Conservation (phyloP, 2,888 invertebrate species). For the Falcaria lacertinaria region DNA sequence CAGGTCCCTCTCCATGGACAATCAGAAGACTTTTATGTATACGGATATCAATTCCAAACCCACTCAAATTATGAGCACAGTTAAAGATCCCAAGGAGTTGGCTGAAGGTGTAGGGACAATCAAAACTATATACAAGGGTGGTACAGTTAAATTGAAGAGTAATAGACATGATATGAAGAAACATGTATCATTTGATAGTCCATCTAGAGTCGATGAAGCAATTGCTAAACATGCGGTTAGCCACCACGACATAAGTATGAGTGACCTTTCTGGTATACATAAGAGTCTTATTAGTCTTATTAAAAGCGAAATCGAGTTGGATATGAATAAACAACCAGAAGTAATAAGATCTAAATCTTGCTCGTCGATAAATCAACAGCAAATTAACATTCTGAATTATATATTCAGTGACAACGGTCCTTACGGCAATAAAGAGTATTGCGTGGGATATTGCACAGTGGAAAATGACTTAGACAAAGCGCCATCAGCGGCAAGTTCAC, state of each 20-base stretch:
- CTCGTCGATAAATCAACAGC: constrained; percentile 27
- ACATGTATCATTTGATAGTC: not conserved
- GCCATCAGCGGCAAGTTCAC: constrained; percentile 16
- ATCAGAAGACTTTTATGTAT: constrained; percentile 14
- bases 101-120: constrained; percentile 27
- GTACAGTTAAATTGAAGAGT: constrained; percentile 16
- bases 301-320: constrained; percentile 34
- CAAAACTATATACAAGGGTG: constrained; percentile 34
- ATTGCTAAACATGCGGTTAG: not conserved
- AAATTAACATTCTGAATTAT: constrained; percentile 43
- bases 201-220: not conserved
- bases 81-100: constrained; percentile 9
- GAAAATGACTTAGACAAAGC: constrained; percentile 31
- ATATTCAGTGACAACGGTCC: constrained; percentile 43
- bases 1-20: constrained; percentile 16
- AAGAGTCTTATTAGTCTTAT: constrained; percentile 18
- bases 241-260: not conserved
- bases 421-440: constrained; percentile 46
- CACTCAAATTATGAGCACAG: constrained; percentile 11
- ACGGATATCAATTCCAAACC: constrained; percentile 16
- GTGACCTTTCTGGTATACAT: constrained; percentile 1
- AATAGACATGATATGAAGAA: constrained; percentile 10
- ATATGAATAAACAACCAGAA: constrained; percentile 17
- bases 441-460: constrained; percentile 58
- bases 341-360: constrained; percentile 40